Evolutionary conservation across 35 echinoderm and acorn worm species (phyloP).

Genomic region (Acanthaster planci): DNA sequence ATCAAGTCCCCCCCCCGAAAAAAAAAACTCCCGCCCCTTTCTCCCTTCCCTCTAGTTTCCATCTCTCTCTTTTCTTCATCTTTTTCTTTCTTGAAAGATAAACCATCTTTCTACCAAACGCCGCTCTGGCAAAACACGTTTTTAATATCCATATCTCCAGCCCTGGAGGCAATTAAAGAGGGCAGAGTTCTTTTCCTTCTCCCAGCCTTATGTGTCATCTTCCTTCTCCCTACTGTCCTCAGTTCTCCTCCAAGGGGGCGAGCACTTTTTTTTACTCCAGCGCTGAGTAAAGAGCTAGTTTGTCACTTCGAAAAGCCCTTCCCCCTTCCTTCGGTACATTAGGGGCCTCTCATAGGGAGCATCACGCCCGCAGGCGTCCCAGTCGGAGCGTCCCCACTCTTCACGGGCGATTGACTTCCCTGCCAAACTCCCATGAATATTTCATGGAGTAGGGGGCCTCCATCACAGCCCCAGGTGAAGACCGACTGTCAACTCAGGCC

Average conservation of each 20-base stretch:
- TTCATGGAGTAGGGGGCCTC: conserved; percentile 33
- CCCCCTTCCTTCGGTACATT: not conserved
- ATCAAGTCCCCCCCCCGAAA: not conserved
- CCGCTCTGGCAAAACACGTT: conserved; percentile 10
- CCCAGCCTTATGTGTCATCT: conserved; percentile 13
- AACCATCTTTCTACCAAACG: too few species aligned
- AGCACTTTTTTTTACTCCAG: not conserved
- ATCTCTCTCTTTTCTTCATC: too few species aligned
- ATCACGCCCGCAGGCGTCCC: conserved; percentile 6
- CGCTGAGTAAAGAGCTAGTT: conserved; percentile 18
- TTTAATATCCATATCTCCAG: conserved; percentile 21
- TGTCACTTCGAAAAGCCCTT: not conserved
- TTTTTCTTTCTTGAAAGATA: too few species aligned
- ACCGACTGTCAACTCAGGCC: conserved; percentile 34
- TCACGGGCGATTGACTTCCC: conserved; percentile 45
- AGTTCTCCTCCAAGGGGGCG: not conserved
- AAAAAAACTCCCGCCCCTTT: not conserved
- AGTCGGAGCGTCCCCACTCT: conserved; percentile 19
- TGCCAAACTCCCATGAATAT: conserved; percentile 50
- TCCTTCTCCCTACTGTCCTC: not conserved
- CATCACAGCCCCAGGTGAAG: conserved; percentile 32
- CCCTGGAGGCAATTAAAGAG: not conserved
- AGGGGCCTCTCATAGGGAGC: not conserved
- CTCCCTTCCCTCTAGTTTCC: not conserved
- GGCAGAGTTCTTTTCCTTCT: conserved; percentile 7